Evolutionary conservation across 2,113 vertebrate genomes (phyloP), one percentile per base, ranked within the genome.

Genomic region (Argyrosomus japonicus): DNA sequence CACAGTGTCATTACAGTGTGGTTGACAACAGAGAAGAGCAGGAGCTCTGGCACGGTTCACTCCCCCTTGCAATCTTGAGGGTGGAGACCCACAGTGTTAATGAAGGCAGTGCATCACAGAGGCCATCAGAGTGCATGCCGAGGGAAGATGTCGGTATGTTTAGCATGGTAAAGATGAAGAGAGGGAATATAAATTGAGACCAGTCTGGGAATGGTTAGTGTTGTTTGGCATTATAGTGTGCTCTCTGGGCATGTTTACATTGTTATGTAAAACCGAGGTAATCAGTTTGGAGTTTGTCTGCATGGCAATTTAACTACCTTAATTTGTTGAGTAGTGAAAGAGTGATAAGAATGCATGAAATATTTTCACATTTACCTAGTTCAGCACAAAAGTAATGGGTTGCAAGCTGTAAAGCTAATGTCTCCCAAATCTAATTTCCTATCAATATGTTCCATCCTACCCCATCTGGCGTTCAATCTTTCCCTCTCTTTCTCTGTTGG

Each of bases 401-500:
- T 61, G 19, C 84, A 83, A 88, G 86, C 77, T 81, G 74, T 80
- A 86, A 85, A 84, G 60, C 76, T 76, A 88, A 86, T 80, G 77
- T 84, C 60, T 88, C 81, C 81, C 87, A 90, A 91, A 95, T 92
- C 87, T 91, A 94, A 95, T 95, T 95, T 93, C 76, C 88, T 77
- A 82, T 94, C 94, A 94, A 90, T 93, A 94, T 94, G 93, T 89
- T 94, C 79, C 76, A 65, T 85, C 84, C 80, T 61, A 54, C 78
- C 74, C 93, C 94, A 95, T 95, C 93, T 95, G 95, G 86, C 53
- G n/a, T 60, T 27, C 45, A 68, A 58, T 77, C 81, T 45, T 50
- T 72, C 53, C 25, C 72, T n/a, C 80, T 80, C 56, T 60, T 53
- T 54, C 60, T 60, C 77, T 63, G 76, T 78, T 77, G 45, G 15